These are phyloP conservation scores for Takifugu ocellatus DNA, from an alignment of 2,797 vertebrate genomes.

Conservation along the genomic window DNA sequence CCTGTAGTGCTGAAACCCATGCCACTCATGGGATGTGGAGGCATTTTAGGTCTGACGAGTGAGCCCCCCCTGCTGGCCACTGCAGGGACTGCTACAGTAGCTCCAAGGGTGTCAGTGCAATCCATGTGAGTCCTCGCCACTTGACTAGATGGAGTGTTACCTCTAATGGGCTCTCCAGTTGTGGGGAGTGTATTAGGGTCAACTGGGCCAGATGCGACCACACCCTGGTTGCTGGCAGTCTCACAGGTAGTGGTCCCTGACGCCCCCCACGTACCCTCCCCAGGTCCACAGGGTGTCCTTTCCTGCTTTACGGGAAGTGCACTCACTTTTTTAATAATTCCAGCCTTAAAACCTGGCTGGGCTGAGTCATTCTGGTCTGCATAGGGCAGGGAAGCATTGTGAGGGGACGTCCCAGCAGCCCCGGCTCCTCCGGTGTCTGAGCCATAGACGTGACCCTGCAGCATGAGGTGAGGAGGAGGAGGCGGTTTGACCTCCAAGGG, in stretches of 20 bases:
- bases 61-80: slow-evolving; percentile 62
- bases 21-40: slow-evolving; percentile 55
- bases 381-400: slow-evolving; percentile 44
- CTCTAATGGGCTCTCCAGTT: slow-evolving; percentile 42
- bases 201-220: slow-evolving; percentile 26
- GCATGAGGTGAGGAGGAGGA: slow-evolving; percentile 66
- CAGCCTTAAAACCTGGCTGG: slow-evolving; percentile 56
- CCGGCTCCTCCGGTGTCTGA: slow-evolving; percentile 39
- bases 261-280: slow-evolving; percentile 55
- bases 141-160: slow-evolving; percentile 56
- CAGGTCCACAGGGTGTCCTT: slow-evolving; percentile 50
- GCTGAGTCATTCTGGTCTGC: slow-evolving; percentile 52
- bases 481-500: slow-evolving; percentile 69
- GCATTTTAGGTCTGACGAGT: slow-evolving; percentile 65
- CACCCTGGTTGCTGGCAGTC: slow-evolving; percentile 47
- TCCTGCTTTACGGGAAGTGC: slow-evolving; percentile 50
- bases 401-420: slow-evolving; percentile 45
- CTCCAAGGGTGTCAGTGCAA: slow-evolving; percentile 57
- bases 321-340: slow-evolving; percentile 38
- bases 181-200: slow-evolving; percentile 44
- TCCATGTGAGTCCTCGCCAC: slow-evolving; percentile 68
- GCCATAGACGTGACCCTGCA: slow-evolving; percentile 60
- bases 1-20: slow-evolving; percentile 63
- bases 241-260: slow-evolving; percentile 44
- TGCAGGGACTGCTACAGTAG: slow-evolving; percentile 44